These are phyloP conservation scores for Lepetodrilus schrolli DNA, from an alignment of 2,888 invertebrate genomes.

Conservation along the genomic window DNA sequence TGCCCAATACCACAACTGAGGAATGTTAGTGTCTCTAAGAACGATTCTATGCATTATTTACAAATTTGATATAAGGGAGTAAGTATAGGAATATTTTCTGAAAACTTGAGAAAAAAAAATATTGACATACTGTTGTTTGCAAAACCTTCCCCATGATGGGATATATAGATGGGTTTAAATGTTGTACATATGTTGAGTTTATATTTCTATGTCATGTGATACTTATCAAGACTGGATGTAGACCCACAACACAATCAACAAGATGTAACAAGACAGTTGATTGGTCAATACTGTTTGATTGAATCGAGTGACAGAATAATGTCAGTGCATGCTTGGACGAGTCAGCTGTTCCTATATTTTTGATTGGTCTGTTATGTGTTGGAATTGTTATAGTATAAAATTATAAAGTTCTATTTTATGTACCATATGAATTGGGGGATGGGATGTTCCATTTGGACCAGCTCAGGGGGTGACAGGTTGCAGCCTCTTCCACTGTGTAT, in stretches of 20 bases:
- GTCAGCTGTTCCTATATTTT: not conserved
- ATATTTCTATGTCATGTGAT: not conserved
- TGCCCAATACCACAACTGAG: no score
- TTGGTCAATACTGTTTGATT: not conserved
- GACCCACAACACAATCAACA: not conserved
- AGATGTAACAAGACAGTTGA: not conserved
- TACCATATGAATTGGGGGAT: not conserved
- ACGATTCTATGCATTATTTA: no score
- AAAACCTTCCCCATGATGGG: no score
- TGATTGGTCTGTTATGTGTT: constrained; percentile 20
- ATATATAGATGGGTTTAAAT: not conserved
- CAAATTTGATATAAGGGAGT: no score
- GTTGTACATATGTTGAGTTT: not conserved
- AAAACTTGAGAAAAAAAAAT: no score
- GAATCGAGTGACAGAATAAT: not conserved
- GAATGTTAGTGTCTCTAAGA: no score
- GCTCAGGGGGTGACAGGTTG: not conserved
- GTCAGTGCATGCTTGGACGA: not conserved
- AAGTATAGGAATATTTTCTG: no score
- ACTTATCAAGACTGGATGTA: not conserved
- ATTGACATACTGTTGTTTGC: no score
- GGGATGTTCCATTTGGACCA: not conserved
- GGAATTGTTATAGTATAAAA: constrained; percentile 1
- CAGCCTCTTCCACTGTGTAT: not conserved
- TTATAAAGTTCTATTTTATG: constrained; percentile 9